Evolutionary conservation across 2,113 vertebrate species (phyloP).

Genomic region (Sclerurus mexicanus): DNA sequence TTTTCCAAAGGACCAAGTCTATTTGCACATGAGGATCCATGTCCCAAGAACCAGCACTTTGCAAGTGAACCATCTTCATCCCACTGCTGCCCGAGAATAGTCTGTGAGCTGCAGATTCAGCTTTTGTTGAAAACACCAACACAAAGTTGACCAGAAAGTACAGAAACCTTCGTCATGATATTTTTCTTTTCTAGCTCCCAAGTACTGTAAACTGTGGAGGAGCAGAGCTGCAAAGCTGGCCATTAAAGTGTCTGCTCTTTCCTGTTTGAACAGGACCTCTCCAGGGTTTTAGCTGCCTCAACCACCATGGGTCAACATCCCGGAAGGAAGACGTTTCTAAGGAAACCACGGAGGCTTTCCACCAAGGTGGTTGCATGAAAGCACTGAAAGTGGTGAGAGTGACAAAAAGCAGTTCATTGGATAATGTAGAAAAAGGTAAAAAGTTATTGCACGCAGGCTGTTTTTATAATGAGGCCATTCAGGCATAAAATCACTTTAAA

Average conservation of each 20-base stretch:
- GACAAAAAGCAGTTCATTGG: conserved; percentile 80
- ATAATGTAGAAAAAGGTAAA: conserved; percentile 73
- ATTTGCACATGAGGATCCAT: not conserved
- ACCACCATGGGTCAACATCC: conserved; percentile 69
- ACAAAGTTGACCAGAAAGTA: conserved; percentile 53
- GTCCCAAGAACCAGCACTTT: not conserved
- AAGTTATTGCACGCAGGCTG: conserved; percentile 51
- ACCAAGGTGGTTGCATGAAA: conserved; percentile 69
- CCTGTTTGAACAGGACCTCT: conserved; percentile 81
- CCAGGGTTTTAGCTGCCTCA: conserved; percentile 70
- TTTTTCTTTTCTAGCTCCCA: conserved; percentile 52
- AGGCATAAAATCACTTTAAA: conserved; percentile 76
- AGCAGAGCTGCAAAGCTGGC: conserved; percentile 75
- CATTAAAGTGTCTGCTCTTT: conserved; percentile 83
- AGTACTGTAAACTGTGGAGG: conserved; percentile 72
- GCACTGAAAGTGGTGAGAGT: conserved; percentile 70
- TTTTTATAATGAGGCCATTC: conserved; percentile 78
- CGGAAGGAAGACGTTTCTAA: conserved; percentile 83
- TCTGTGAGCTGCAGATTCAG: not conserved
- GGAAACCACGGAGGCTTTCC: conserved; percentile 69
- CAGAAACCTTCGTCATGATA: conserved; percentile 62
- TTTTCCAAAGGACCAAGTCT: not conserved
- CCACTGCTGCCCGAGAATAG: not conserved
- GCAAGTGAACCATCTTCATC: not conserved
- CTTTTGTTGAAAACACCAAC: conserved; percentile 10